Conservation (phyloP, 2,888 invertebrate species). For the Idaea dimidiata region DNA sequence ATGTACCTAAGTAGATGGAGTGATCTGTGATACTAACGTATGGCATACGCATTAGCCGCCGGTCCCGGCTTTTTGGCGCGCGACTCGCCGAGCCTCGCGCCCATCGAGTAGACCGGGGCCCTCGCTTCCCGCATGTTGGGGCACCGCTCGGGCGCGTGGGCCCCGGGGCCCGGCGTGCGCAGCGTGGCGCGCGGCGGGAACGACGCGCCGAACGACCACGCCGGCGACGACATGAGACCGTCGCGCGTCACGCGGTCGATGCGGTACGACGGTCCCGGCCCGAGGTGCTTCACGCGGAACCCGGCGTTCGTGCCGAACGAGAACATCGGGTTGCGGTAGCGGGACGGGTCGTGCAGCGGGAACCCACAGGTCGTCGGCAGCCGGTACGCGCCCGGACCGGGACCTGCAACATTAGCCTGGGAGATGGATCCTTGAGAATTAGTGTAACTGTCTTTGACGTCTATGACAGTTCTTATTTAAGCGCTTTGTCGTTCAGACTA, state of each 20-base stretch:
- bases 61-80: constrained; percentile 74
- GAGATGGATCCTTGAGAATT: no score
- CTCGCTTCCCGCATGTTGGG: constrained; percentile 73
- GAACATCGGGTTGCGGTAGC: constrained; percentile 82
- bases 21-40: constrained; percentile 30
- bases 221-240: constrained; percentile 68
- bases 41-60: constrained; percentile 82
- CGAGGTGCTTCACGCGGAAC: constrained; percentile 68
- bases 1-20: constrained; percentile 7
- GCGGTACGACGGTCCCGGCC: constrained; percentile 72
- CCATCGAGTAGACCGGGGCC: constrained; percentile 82
- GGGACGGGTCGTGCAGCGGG: constrained; percentile 82
- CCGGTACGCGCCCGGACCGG: constrained; percentile 84
- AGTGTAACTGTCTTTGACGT: no score
- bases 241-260: constrained; percentile 66
- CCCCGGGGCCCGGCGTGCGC: constrained; percentile 83
- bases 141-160: constrained; percentile 82
- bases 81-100: constrained; percentile 67
- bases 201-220: constrained; percentile 75
- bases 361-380: constrained; percentile 83
- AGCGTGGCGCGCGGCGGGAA: constrained; percentile 40
- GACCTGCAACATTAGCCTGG: constrained; percentile 78
- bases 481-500: neutral
- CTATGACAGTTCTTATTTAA: no score
- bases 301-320: constrained; percentile 76